Evolutionary conservation across 1,140 invertebrate species (phyloP), one percentile per base, ranked within the genome.

Genomic region (Chlorops oryzae): DNA sequence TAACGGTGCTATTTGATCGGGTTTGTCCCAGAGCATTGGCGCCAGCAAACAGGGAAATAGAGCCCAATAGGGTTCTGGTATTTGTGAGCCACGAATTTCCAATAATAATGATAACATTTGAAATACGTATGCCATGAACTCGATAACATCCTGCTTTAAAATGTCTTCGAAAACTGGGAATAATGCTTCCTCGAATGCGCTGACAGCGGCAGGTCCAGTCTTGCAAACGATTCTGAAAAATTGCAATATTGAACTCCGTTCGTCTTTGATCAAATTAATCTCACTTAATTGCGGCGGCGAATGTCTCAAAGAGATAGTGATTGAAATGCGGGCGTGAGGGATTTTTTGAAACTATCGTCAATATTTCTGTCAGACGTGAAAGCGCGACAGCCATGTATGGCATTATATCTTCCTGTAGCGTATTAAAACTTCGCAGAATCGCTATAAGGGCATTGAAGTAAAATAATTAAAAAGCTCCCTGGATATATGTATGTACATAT

Each of bases 71-170:
- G 88, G 80, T 39, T 88, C 86, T 1, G 89, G 83, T 50, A 91
- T 79, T n/a, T 62, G 59, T 9, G 70, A 57, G 12, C 74, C 75
- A 21, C 89, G 86, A 47, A 92, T 74, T 75, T 98, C 93, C 67
- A 98, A 78, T 25, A 98, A 74, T 5, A 98, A 75, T 0, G 93
- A 92, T 25, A 98, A 75, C 66, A 99, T 84, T 89, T 98, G 95
- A 73, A 98, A 96, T 27, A 95, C 89, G 73, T 98, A 98, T 1
- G 95, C 95, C 72, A 96, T 86, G 78, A 98, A 98, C 76, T 98
- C 95, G 79, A 93, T 85, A 46, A 97, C 86, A 73, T 98, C 94
- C 73, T 95, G 87, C 59, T 91, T 86, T 1, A 98, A 75, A 62
- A 98, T 94, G 46, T 82, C 82, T 76, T 96, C 88, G 72, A 98